Conservation (phyloP, 2,113 vertebrate genomes). For the Dasyurus viverrinus region DNA sequence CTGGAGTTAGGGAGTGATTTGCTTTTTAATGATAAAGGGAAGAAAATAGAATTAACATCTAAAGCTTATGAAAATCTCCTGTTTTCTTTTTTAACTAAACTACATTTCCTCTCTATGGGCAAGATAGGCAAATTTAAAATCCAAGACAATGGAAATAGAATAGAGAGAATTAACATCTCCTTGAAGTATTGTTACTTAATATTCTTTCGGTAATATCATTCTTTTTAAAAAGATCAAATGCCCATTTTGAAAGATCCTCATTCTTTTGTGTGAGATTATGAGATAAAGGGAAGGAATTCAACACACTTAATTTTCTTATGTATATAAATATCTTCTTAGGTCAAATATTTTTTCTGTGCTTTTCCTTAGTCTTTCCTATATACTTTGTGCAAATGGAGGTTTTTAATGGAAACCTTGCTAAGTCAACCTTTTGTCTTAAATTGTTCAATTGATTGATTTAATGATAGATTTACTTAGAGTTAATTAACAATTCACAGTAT, state of each 20-base stretch:
- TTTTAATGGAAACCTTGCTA: constrained; percentile 24
- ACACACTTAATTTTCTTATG: not conserved
- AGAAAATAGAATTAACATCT: too few relatives aligned
- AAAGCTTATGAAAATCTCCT: not conserved
- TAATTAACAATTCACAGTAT: constrained; percentile 56
- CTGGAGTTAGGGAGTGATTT: not conserved
- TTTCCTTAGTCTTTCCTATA: constrained; percentile 17
- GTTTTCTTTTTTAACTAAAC: not conserved
- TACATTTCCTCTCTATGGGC: not conserved
- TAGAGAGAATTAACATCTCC: not conserved
- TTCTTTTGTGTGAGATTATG: not conserved
- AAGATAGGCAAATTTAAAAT: not conserved
- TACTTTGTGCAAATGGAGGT: not conserved
- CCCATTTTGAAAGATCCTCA: not conserved
- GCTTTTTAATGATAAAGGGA: not conserved
- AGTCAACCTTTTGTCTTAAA: constrained; percentile 54
- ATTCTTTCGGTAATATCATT: not conserved
- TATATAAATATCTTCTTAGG: not conserved
- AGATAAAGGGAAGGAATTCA: not conserved
- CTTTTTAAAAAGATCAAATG: not conserved
- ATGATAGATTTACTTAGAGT: constrained; percentile 36
- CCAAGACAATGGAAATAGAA: not conserved
- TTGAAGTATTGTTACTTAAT: not conserved
- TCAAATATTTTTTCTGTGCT: not conserved
- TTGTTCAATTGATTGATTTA: constrained; percentile 60